Percentiles rank a stretch among this genome's conserved stretches.
Evolutionary conservation across 2,113 vertebrate genomes (phyloP).

Genomic region (Chloropsis cyanopogon): DNA sequence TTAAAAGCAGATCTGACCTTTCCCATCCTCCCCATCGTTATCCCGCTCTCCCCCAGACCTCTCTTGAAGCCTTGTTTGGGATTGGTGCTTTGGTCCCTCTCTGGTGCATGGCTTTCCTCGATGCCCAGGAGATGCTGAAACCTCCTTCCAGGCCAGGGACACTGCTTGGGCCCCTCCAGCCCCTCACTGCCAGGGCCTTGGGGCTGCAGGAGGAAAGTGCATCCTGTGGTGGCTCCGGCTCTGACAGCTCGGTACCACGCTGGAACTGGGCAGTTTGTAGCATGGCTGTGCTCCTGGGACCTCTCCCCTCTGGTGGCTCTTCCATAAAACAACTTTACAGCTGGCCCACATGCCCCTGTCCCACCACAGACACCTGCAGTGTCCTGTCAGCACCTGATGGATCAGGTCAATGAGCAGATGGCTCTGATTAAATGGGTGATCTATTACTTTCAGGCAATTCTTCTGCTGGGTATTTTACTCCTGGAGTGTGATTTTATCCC

Average conservation of each 20-base stretch:
- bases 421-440: not conserved
- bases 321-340: not conserved
- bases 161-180: not conserved
- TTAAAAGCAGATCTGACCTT: not conserved
- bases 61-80: not conserved
- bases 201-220: not conserved
- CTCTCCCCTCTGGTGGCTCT: not conserved
- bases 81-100: not conserved
- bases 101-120: not conserved
- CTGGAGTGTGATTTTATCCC: not conserved
- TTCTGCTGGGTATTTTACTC: not conserved
- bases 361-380: not conserved
- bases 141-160: not conserved
- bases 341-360: not conserved
- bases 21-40: not conserved
- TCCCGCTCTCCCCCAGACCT: not conserved
- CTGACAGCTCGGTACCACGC: not conserved
- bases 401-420: not conserved
- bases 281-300: not conserved
- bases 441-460: not conserved
- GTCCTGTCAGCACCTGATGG: not conserved
- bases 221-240: fast-evolving
- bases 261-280: not conserved
- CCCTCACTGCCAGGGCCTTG: not conserved
- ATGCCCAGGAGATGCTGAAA: not conserved